Conservation (phyloP, 2,888 invertebrate species). For the Acronicta leporina region DNA sequence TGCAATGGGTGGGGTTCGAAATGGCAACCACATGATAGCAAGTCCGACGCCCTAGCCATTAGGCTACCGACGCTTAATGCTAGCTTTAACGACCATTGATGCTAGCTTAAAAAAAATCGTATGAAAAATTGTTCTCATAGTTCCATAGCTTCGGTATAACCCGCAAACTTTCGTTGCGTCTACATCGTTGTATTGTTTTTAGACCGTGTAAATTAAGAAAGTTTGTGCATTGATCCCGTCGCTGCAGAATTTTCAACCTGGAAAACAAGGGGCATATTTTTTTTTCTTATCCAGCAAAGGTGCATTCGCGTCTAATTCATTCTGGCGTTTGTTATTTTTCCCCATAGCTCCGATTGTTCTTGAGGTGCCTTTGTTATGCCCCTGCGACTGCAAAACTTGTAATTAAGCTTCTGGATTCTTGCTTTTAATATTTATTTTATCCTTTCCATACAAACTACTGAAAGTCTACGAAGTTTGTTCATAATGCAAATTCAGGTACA, state of each 20-base stretch:
- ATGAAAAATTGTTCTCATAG: background rate
- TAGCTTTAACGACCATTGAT: no score
- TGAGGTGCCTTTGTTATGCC: slow-evolving; percentile 59
- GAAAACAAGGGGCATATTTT: slow-evolving; percentile 59
- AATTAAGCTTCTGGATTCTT: slow-evolving; percentile 53
- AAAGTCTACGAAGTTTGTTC: background rate
- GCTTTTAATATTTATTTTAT: background rate
- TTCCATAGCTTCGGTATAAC: slow-evolving; percentile 9
- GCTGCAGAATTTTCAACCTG: slow-evolving; percentile 64
- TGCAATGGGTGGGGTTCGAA: no score
- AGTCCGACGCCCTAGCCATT: no score
- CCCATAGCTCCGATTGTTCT: slow-evolving; percentile 66
- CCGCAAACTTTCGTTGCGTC: slow-evolving; percentile 17
- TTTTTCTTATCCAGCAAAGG: slow-evolving; percentile 67
- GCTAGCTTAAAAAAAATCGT: no score
- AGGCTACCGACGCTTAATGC: no score
- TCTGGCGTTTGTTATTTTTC: slow-evolving; percentile 72
- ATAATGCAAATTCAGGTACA: no score
- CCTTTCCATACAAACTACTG: no score
- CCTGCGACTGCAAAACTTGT: slow-evolving; percentile 50
- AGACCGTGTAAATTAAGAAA: slow-evolving; percentile 70
- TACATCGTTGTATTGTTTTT: slow-evolving; percentile 36
- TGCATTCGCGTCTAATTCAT: slow-evolving; percentile 75
- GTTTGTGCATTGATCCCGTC: slow-evolving; percentile 63
- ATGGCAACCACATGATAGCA: no score